Conservation (phyloP, 2,113 vertebrate species). For the Egretta garzetta region DNA sequence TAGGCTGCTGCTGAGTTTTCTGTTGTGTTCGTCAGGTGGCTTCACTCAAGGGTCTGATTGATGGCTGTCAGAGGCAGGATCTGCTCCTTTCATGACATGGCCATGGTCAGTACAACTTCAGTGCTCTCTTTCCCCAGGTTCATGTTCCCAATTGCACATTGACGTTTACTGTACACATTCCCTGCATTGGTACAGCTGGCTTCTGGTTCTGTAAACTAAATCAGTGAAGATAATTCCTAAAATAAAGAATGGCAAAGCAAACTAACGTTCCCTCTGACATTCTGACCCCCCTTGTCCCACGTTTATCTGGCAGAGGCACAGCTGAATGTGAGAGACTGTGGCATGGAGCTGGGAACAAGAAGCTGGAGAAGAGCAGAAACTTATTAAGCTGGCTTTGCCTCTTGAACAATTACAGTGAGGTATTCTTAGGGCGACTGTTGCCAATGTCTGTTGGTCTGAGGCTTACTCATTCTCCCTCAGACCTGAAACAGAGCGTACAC, state of each 20-base stretch:
- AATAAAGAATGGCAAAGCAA: neutral
- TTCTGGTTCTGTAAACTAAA: neutral
- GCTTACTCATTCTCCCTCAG: neutral
- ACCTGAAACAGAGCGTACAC: neutral
- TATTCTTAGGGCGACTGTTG: neutral
- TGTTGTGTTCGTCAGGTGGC: neutral
- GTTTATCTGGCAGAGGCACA: neutral
- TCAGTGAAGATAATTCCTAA: neutral
- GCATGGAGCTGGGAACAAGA: neutral
- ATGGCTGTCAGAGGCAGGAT: neutral
- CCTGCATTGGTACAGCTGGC: neutral
- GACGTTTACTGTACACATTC: neutral
- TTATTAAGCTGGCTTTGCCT: neutral
- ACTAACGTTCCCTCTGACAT: accelerated
- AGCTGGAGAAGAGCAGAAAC: neutral
- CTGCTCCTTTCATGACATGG: neutral
- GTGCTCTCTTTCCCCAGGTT: neutral
- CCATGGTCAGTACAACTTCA: neutral
- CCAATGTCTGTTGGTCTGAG: neutral
- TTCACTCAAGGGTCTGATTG: neutral
- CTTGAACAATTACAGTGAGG: neutral
- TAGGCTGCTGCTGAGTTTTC: neutral
- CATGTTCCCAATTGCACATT: neutral
- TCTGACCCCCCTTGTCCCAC: accelerated
- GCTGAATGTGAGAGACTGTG: neutral